Conservation (phyloP, 2,888 invertebrate genomes). For the Lucinisca nassula region DNA sequence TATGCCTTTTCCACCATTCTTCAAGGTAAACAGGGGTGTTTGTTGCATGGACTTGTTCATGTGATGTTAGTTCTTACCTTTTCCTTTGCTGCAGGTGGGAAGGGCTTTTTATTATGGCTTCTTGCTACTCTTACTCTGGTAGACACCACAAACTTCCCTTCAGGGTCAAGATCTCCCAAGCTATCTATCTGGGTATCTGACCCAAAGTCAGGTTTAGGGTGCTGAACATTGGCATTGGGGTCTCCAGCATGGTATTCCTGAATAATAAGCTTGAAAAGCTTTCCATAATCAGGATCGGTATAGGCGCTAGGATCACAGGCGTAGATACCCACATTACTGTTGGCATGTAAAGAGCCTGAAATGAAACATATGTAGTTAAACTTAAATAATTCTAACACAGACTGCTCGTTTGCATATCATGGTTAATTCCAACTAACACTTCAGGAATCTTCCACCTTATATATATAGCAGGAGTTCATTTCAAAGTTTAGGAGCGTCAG, state of each 20-base stretch:
- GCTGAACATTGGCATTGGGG: slow-evolving; percentile 51
- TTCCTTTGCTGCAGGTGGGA: slow-evolving; percentile 92
- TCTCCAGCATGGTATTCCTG: slow-evolving; percentile 87
- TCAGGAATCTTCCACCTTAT: no score
- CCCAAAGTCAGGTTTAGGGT: slow-evolving; percentile 65
- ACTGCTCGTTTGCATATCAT: no score
- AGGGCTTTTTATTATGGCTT: slow-evolving; percentile 82
- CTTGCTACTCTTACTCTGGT: slow-evolving; percentile 85
- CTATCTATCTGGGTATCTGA: slow-evolving; percentile 87
- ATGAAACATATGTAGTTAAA: no score
- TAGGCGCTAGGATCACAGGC: slow-evolving; percentile 99
- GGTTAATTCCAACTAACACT: no score
- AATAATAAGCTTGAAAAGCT: slow-evolving; percentile 98
- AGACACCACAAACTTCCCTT: slow-evolving; percentile 92
- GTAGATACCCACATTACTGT: slow-evolving; percentile 92
- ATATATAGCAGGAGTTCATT: no score
- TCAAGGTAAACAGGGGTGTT: not conserved
- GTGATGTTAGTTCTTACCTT: slow-evolving; percentile 31
- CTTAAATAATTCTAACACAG: no score
- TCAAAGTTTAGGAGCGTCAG: no score
- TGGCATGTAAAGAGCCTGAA: slow-evolving; percentile 76
- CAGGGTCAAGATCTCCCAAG: slow-evolving; percentile 94
- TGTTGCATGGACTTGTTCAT: not conserved
- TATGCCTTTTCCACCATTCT: no score
- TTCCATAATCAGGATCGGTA: slow-evolving; percentile 93